A percentile compares a stretch with the other conserved stretches of the same genome.
Evolutionary conservation across 1,140 invertebrate genomes (phyloP).

Genomic region (Bacillus rossius): DNA sequence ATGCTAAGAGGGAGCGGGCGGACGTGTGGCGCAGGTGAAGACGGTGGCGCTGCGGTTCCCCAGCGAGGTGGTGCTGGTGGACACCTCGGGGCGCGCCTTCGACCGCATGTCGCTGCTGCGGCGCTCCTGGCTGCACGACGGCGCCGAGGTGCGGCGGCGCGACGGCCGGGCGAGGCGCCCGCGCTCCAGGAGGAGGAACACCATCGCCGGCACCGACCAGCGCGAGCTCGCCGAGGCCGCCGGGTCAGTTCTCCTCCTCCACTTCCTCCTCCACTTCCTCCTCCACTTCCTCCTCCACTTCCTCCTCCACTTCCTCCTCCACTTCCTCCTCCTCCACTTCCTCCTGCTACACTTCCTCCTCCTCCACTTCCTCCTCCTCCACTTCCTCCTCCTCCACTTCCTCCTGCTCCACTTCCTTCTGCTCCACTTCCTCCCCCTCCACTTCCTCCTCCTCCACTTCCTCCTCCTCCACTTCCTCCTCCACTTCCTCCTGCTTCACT

Average conservation of each 20-base stretch:
- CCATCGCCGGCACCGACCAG: conserved; percentile 81
- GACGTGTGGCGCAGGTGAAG: conserved; percentile 14
- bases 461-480: too few relatives aligned
- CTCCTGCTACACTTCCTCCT: too few relatives aligned
- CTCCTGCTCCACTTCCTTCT: too few relatives aligned
- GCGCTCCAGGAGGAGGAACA: conserved; percentile 78
- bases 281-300: too few relatives aligned
- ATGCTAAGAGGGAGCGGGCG: too few relatives aligned
- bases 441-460: too few relatives aligned
- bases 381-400: too few relatives aligned
- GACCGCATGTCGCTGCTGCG: conserved; percentile 78
- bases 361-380: too few relatives aligned
- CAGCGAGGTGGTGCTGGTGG: conserved; percentile 78
- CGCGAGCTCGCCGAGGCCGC: conserved; percentile 67
- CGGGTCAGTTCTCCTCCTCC: conserved; percentile 2
- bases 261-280: too few relatives aligned
- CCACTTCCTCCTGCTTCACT: neutral
- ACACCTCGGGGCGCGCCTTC: conserved; percentile 79
- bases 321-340: too few relatives aligned
- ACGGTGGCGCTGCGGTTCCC: conserved; percentile 58
- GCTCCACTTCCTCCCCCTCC: too few relatives aligned
- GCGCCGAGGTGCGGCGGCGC: conserved; percentile 19
- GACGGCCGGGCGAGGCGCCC: conserved; percentile 53
- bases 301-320: too few relatives aligned
- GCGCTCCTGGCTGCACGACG: conserved; percentile 61